Conservation (phyloP, 2,888 invertebrate genomes). For the Nomada lathburiana region DNA sequence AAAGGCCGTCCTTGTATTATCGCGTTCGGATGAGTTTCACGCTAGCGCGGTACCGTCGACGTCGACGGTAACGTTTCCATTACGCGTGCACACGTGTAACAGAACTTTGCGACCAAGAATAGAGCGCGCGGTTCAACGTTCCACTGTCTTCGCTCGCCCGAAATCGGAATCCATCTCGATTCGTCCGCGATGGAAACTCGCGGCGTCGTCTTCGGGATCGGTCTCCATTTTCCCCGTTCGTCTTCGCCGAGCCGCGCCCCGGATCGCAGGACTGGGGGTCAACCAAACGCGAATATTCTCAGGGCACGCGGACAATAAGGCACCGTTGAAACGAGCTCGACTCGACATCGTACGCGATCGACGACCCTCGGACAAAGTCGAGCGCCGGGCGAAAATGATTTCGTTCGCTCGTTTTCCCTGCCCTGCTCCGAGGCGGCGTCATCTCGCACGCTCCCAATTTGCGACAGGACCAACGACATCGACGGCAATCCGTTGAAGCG, state of each 20-base stretch:
- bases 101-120: background rate
- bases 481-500: conserved; percentile 8
- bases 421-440: too few relatives aligned
- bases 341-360: background rate
- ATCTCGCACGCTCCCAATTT: too few relatives aligned
- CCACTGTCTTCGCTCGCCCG: too few relatives aligned
- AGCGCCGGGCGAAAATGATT: background rate
- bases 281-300: background rate
- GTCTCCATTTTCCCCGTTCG: background rate
- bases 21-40: conserved; percentile 70
- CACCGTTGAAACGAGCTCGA: conserved; percentile 3
- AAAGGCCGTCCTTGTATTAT: conserved; percentile 69
- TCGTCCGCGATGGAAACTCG: background rate
- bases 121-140: too few relatives aligned
- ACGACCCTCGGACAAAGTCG: too few relatives aligned
- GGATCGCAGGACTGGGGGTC: background rate
- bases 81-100: conserved; percentile 31
- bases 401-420: too few relatives aligned
- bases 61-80: conserved; percentile 72
- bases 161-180: background rate
- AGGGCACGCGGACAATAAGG: background rate
- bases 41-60: conserved; percentile 63
- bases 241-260: too few relatives aligned
- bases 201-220: background rate
- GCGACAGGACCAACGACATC: background rate